Evolutionary conservation across 1,140 invertebrate genomes (phyloP).

Genomic region (Drosophila pachea): DNA sequence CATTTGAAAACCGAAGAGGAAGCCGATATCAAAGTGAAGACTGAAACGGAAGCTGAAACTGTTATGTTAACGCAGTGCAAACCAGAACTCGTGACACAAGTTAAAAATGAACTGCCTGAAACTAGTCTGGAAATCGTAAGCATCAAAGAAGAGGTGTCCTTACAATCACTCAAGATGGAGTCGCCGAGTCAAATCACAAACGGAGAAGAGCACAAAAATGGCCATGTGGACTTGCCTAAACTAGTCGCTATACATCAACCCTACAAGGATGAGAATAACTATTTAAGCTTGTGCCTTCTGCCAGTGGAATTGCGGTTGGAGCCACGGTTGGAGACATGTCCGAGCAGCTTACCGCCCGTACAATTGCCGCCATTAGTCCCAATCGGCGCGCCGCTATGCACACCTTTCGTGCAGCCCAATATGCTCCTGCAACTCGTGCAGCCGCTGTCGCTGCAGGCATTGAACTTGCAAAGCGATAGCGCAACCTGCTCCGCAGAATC

Average conservation of each 20-base stretch:
- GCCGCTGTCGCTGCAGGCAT: constrained; percentile 47
- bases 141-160: constrained; percentile 42
- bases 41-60: constrained; percentile 40
- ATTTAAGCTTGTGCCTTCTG: constrained; percentile 26
- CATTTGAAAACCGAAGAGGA: no score
- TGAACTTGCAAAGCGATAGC: constrained; percentile 51
- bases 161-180: constrained; percentile 51
- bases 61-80: constrained; percentile 6
- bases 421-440: constrained; percentile 7
- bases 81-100: constrained; percentile 40
- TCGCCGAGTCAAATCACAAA: constrained; percentile 24
- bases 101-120: constrained; percentile 36
- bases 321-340: constrained; percentile 34
- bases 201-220: constrained; percentile 24
- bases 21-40: constrained; percentile 56
- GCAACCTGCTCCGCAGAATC: constrained; percentile 51
- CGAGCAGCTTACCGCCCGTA: constrained; percentile 40
- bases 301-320: constrained; percentile 52
- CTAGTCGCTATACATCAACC: constrained; percentile 64
- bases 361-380: constrained; percentile 62
- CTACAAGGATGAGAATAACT: constrained; percentile 11
- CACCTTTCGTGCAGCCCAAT: constrained; percentile 59
- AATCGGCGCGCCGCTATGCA: constrained; percentile 61
- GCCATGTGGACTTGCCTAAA: constrained; percentile 49
- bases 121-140: constrained; percentile 13